Conservation (phyloP, 2,888 invertebrate species). For the Branchellion lobata region DNA sequence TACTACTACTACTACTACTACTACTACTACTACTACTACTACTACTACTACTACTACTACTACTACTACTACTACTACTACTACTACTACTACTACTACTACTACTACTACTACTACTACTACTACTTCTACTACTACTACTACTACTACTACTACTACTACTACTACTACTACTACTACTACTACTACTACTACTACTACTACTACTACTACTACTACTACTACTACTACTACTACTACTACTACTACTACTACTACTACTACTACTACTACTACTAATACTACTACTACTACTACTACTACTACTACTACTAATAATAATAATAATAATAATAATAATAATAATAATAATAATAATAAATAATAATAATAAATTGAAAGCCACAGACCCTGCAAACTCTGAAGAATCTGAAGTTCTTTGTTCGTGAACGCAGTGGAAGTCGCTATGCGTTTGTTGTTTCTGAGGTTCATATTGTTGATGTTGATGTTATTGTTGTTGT, state of each 20-base stretch:
- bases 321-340: too few relatives aligned
- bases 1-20: conserved; percentile 13
- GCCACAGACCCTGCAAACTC: too few relatives aligned
- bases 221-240: conserved; percentile 27
- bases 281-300: too few relatives aligned
- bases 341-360: too few relatives aligned
- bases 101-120: conserved; percentile 17
- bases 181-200: conserved; percentile 17
- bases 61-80: conserved; percentile 25
- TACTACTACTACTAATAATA: too few relatives aligned
- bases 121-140: conserved; percentile 24
- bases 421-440: too few relatives aligned
- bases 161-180: conserved; percentile 29
- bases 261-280: conserved; percentile 17
- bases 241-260: conserved; percentile 29
- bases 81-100: conserved; percentile 27
- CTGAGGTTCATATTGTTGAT: too few relatives aligned
- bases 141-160: conserved; percentile 27
- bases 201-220: conserved; percentile 25
- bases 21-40: conserved; percentile 23
- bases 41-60: conserved; percentile 29
- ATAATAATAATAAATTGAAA: too few relatives aligned
- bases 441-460: too few relatives aligned
- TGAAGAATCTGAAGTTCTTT: too few relatives aligned
- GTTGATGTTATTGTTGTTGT: too few relatives aligned